Evolutionary conservation across 2,113 vertebrate species (phyloP).

Genomic region (Nicator chloris): DNA sequence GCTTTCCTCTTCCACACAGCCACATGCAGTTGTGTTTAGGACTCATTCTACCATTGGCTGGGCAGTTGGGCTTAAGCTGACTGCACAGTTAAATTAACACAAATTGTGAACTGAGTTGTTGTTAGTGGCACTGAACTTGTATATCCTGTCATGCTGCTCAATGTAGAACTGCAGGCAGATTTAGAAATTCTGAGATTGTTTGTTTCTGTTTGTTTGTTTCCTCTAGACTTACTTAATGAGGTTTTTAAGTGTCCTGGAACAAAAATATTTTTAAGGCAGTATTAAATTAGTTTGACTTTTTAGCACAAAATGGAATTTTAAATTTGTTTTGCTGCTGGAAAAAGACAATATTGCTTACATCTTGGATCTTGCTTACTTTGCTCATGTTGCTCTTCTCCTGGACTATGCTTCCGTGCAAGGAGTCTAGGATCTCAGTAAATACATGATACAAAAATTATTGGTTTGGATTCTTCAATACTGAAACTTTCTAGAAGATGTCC

Average conservation of each 20-base stretch:
- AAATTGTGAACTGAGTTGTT: not conserved
- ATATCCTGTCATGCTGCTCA: not conserved
- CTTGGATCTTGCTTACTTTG: not conserved
- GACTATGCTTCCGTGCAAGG: not conserved
- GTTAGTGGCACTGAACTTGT: not conserved
- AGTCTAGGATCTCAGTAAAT: not conserved
- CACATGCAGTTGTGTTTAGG: not conserved
- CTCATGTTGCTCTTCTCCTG: not conserved
- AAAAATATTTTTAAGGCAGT: not conserved
- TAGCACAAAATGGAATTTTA: not conserved
- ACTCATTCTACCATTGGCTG: not conserved
- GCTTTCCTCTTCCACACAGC: not conserved
- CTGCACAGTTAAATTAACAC: not conserved
- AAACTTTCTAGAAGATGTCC: not conserved
- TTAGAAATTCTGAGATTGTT: not conserved
- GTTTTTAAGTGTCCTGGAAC: not conserved
- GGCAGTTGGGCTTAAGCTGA: not conserved
- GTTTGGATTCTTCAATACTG: not conserved
- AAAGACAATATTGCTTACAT: not conserved
- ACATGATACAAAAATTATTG: not conserved
- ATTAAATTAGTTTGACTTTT: not conserved
- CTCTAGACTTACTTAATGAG: not conserved
- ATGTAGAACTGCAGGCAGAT: not conserved
- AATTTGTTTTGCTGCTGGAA: not conserved
- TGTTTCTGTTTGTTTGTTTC: not conserved